Percentiles rank a stretch among this genome's conserved stretches.
These are phyloP conservation scores for Plebejus anna DNA, from an alignment of 2,888 invertebrate genomes.

Conservation along the genomic window DNA sequence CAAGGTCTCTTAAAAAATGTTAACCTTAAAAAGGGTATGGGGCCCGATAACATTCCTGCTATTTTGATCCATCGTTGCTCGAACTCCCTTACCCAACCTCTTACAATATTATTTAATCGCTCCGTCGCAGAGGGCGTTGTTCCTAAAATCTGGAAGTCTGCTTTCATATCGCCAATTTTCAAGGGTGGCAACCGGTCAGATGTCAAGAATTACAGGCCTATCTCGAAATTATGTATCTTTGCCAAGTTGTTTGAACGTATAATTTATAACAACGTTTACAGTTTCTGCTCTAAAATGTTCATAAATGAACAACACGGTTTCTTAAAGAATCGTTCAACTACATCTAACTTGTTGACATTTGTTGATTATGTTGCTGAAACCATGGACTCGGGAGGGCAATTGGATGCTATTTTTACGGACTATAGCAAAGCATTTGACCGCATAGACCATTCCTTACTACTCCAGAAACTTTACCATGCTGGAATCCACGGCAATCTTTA, in stretches of 20 bases:
- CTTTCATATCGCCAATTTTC: not conserved
- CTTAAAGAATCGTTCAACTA: not conserved
- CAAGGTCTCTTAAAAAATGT: not conserved
- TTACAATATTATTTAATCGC: not conserved
- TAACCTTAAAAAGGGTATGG: not conserved
- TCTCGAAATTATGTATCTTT: not conserved
- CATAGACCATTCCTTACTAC: not conserved
- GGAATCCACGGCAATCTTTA: not conserved
- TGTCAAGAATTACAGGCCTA: not conserved
- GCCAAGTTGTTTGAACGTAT: not conserved
- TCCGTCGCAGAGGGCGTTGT: not conserved
- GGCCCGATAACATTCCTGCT: not conserved
- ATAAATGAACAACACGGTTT: slow-evolving; percentile 21
- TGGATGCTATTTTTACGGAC: slow-evolving; percentile 14
- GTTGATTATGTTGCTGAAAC: not conserved
- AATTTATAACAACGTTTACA: not conserved
- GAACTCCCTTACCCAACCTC: not conserved
- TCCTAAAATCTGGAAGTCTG: not conserved
- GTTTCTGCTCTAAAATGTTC: not conserved
- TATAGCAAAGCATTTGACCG: not conserved
- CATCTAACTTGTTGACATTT: slow-evolving; percentile 1
- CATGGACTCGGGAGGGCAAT: not conserved
- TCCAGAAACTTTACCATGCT: not conserved
- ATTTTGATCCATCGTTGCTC: not conserved
- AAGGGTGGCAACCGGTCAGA: not conserved